phyloP scores from a whole-genome alignment of 2,797 vertebrate species.

The Anguilla marmorata region DNA sequence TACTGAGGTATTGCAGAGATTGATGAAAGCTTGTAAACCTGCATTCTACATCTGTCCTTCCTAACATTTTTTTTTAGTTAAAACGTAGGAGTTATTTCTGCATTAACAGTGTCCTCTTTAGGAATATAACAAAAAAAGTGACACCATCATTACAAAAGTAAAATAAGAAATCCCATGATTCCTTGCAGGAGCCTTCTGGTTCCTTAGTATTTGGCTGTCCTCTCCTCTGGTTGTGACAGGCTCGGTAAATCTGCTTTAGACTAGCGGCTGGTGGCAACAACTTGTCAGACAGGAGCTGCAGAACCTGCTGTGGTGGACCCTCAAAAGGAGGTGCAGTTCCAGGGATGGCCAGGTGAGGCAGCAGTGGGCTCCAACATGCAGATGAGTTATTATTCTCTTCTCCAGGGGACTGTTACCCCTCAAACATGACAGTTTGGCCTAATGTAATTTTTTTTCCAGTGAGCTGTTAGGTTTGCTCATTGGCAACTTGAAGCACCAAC shows the following conservation, averaged over 20 bases:
- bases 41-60: not conserved
- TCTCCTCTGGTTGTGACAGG: not conserved
- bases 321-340: not conserved
- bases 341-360: not conserved
- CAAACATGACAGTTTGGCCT: no score
- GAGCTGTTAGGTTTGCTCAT: no score
- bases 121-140: not conserved
- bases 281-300: no score
- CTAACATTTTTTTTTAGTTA: not conserved
- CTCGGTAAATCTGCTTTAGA: not conserved
- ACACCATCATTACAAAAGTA: not conserved
- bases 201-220: not conserved
- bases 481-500: no score
- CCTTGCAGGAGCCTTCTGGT: not conserved
- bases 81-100: not conserved
- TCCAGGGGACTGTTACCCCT: no score
- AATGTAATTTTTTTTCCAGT: no score
- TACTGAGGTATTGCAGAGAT: constrained; percentile 1
- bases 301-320: no score
- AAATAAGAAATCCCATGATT: not conserved
- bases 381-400: no score
- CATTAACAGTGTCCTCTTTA: constrained; percentile 11
- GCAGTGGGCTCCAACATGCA: not conserved
- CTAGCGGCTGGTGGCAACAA: not conserved
- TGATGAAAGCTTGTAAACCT: constrained; percentile 9